Conservation (phyloP, 2,797 vertebrate genomes). For the Anableps anableps region DNA sequence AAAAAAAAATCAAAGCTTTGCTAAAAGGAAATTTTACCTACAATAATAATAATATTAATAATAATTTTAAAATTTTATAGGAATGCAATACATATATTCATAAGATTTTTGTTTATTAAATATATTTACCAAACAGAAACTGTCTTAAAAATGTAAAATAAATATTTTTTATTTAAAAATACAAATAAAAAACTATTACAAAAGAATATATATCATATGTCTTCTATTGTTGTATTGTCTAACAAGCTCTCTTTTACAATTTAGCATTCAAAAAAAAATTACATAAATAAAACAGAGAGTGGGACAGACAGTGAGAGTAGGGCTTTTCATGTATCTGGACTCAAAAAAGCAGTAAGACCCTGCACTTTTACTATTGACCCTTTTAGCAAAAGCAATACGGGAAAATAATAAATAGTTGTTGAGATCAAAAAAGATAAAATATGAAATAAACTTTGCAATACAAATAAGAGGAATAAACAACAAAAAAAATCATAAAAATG, state of each 20-base stretch:
- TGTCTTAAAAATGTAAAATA: constrained; percentile 15
- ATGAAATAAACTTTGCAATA: constrained; percentile 40
- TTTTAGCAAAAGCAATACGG: constrained; percentile 88
- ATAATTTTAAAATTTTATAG: constrained; percentile 14
- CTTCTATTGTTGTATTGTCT: constrained; percentile 25
- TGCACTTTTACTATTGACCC: constrained; percentile 70
- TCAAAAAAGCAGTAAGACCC: constrained; percentile 30
- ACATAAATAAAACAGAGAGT: background rate
- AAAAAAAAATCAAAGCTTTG: constrained; percentile 81
- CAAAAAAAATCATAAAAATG: constrained; percentile 58
- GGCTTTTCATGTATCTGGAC: constrained; percentile 23
- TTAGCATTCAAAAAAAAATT: constrained; percentile 1
- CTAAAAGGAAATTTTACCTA: constrained; percentile 86
- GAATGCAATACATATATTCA: constrained; percentile 4
- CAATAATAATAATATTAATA: constrained; percentile 11
- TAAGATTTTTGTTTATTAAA: background rate
- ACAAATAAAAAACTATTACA: constrained; percentile 9
- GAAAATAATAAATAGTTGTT: background rate
- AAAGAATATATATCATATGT: constrained; percentile 10
- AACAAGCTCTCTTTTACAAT: constrained; percentile 11
- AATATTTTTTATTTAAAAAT: constrained; percentile 13
- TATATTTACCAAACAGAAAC: constrained; percentile 3
- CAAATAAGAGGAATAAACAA: constrained; percentile 59
- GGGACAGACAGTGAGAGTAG: constrained; percentile 15
- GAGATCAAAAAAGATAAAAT: constrained; percentile 29